Evolutionary conservation across 2,113 vertebrate genomes (phyloP).

Genomic region (Oreochromis spilurus): DNA sequence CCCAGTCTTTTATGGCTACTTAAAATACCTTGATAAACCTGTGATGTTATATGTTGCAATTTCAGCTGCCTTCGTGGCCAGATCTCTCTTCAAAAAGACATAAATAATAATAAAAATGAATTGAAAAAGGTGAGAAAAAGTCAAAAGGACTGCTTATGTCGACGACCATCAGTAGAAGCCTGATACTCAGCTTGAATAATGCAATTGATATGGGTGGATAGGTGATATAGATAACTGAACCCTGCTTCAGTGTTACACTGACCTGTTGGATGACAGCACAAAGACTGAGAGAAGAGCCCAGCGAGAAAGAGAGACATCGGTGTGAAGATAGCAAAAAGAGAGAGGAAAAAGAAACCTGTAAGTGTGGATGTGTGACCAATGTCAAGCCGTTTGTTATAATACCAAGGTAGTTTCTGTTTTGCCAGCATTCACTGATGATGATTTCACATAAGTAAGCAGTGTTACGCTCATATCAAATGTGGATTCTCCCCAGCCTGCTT

Average conservation of each 20-base stretch:
- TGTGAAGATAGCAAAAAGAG: neutral
- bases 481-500: neutral
- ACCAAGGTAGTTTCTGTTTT: neutral
- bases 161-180: neutral
- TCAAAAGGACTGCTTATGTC: neutral
- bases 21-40: neutral
- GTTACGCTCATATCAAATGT: neutral
- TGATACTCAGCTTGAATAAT: neutral
- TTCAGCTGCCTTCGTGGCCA: neutral
- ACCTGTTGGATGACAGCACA: neutral
- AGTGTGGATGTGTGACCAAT: neutral
- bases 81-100: neutral
- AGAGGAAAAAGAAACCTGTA: neutral
- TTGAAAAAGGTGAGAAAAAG: neutral
- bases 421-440: neutral
- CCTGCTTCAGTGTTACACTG: neutral
- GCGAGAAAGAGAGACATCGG: rapidly evolving
- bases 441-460: neutral
- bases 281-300: neutral
- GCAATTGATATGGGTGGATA: neutral
- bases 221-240: neutral
- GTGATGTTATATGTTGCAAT: neutral
- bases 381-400: neutral
- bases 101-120: neutral
- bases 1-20: neutral